Evolutionary conservation across 2,888 invertebrate species (phyloP), one percentile per base, ranked within the genome.

Genomic region (Xylocampa areola): DNA sequence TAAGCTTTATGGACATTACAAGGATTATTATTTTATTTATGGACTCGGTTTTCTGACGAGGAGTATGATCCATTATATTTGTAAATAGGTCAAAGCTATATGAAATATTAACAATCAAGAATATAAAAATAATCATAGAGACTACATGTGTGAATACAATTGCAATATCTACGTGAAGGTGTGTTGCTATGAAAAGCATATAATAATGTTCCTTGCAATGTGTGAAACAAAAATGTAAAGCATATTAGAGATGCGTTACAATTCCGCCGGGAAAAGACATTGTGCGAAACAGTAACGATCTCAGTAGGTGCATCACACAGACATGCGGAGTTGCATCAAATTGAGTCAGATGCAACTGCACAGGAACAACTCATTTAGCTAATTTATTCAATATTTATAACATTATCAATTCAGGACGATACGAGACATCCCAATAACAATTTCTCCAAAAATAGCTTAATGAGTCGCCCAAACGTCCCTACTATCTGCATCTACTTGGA

Each of bases 201-300:
- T 81, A 91, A 89, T 90, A 91, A 91, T 90, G 86, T 83, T 91
- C 92, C 92, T 91, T 92, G 91, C 87, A 91, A 91, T 88, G 87
- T 82, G 82, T 87, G 80, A 84, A 59, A 79, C 62, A 77, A 79
- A 85, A 80, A 85, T 87, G 84, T 81, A 81, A 91, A 90, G 89
- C 90, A 80, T 81, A 61, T 79, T 82, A 79, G 47, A 45, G 68
- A 73, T 62, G 74, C 74, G 75, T 54, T 72, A 73, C 82, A 82
- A 77, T 80, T 82, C 78, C 59, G 45, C 43, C 49, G 40, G 48
- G 6, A n/a, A 40, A 16, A 48, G 23, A 19, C 4, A 16, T 16
- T 57, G 39, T 44, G n/a, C 49, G 53, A 80, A 84, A 79, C 77
- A 79, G 76, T 73, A 79, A 76, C 81, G 77, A 77, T 64, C 65